Evolutionary conservation across 2,113 vertebrate genomes (phyloP).

Genomic region (Paralichthys olivaceus): DNA sequence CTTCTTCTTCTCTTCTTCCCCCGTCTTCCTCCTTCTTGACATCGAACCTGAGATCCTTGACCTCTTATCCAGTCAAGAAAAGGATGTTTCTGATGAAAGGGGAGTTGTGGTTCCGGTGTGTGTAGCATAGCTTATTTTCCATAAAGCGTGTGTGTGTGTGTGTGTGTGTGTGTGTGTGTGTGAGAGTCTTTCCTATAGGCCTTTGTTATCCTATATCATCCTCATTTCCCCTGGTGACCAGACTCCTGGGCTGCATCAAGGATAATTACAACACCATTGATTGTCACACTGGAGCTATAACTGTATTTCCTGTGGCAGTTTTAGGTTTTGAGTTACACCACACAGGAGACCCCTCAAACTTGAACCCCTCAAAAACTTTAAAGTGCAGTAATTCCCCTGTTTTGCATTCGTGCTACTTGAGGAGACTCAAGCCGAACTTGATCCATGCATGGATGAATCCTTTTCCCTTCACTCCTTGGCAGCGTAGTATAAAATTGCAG

Average conservation of each 20-base stretch:
- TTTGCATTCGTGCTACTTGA: constrained; percentile 47
- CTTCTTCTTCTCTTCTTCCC: constrained; percentile 1
- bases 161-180: too few species aligned
- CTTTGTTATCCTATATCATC: background rate
- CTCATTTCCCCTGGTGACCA: background rate
- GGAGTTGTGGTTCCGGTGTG: background rate
- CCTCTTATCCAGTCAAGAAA: constrained; percentile 31
- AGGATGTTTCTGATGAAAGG: constrained; percentile 16
- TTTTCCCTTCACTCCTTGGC: constrained; percentile 29
- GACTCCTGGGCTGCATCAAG: constrained; percentile 31
- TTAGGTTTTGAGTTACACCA: constrained; percentile 53
- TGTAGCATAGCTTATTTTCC: constrained; percentile 5
- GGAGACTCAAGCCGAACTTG: constrained; percentile 30
- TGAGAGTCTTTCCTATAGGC: background rate
- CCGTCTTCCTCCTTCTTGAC: constrained; percentile 44
- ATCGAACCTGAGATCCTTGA: constrained; percentile 31
- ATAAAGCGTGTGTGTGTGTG: background rate
- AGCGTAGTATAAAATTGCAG: constrained; percentile 1
- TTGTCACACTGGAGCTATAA: constrained; percentile 56
- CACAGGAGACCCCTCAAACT: constrained; percentile 36
- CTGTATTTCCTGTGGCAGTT: constrained; percentile 54
- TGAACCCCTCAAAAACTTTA: background rate
- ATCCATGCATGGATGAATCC: constrained; percentile 34
- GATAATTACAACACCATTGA: constrained; percentile 60
- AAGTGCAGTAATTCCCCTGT: constrained; percentile 6